Evolutionary conservation across 2,113 vertebrate species (phyloP).

Genomic region (Phrynocephalus versicolor): DNA sequence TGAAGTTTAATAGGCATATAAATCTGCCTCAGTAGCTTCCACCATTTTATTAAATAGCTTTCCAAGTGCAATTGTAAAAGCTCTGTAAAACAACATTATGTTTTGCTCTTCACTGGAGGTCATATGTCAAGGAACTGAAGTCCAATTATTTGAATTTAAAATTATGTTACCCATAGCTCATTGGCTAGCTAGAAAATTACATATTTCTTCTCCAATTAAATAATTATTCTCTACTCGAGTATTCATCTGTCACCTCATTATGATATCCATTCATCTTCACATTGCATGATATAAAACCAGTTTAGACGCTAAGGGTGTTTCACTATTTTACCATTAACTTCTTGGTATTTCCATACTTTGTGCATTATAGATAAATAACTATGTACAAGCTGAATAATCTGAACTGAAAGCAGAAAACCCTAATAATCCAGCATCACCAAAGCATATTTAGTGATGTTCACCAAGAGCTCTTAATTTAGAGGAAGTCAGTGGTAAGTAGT

Average conservation of each 20-base stretch:
- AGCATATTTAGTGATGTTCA: not conserved
- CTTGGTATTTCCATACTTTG: not conserved
- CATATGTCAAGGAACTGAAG: not conserved
- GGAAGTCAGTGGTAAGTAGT: not conserved
- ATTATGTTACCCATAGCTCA: not conserved
- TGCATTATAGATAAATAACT: not conserved
- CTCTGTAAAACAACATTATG: not conserved
- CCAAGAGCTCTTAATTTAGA: not conserved
- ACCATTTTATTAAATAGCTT: slow-evolving; percentile 13
- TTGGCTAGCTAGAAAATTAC: not conserved
- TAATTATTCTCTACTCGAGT: not conserved
- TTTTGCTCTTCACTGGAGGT: slow-evolving; percentile 5
- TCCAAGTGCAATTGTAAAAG: not conserved
- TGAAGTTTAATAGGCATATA: slow-evolving; percentile 7
- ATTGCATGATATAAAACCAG: not conserved
- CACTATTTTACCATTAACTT: not conserved
- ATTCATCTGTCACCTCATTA: not conserved
- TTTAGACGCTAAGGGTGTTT: not conserved
- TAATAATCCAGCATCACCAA: not conserved
- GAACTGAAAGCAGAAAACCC: not conserved
- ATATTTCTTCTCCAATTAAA: slow-evolving; percentile 4
- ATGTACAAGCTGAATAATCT: not conserved
- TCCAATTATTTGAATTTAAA: not conserved
- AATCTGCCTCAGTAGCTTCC: not conserved
- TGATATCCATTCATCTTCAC: not conserved